A percentile compares a stretch with the other conserved stretches of the same genome.
Conservation (phyloP, 1,140 invertebrate genomes). For the Amphibalanus amphitrite region DNA sequence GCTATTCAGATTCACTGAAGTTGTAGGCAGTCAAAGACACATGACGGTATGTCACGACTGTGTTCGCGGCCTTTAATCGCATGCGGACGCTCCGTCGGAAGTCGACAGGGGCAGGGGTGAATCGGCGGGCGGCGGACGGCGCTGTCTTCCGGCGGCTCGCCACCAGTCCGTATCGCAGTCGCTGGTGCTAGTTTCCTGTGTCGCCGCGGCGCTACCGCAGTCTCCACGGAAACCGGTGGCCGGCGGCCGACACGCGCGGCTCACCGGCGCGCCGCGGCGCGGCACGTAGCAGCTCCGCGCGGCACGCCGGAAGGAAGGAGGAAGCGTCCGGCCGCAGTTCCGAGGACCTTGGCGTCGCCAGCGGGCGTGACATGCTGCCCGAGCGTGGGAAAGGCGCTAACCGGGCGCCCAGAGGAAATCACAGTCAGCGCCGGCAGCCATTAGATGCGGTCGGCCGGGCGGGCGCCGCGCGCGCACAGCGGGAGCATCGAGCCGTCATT, state of each 20-base stretch:
- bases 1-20: not conserved
- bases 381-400: conserved; percentile 1
- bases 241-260: too few relatives aligned
- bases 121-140: too few relatives aligned
- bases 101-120: too few relatives aligned
- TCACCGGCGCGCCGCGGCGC: too few relatives aligned
- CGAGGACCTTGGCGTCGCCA: not conserved
- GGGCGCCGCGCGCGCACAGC: too few relatives aligned
- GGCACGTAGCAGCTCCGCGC: too few relatives aligned
- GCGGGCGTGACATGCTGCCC: not conserved
- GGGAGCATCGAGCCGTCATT: not conserved
- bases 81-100: too few relatives aligned
- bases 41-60: too few relatives aligned
- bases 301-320: not conserved
- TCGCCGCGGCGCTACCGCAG: not conserved
- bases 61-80: too few relatives aligned
- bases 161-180: not conserved
- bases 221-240: not conserved
- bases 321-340: not conserved
- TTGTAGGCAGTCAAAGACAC: too few relatives aligned
- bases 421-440: not conserved
- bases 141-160: not conserved
- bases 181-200: not conserved
- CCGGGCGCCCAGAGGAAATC: not conserved
- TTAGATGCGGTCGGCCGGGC: not conserved